phyloP scores from a whole-genome alignment of 2,888 invertebrate genomes.

The Orthosia gracilis region DNA sequence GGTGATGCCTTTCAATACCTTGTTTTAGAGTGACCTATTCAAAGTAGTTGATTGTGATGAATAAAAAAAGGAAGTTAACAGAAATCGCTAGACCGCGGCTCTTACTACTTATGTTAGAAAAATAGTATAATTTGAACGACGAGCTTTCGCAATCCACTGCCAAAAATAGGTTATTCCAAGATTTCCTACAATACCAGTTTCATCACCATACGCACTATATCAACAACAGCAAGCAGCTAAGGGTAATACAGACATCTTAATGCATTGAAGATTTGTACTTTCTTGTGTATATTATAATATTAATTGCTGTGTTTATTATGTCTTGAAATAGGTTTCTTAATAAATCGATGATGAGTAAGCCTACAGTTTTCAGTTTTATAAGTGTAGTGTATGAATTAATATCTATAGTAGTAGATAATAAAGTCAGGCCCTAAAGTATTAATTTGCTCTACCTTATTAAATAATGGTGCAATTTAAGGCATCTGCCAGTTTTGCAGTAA shows the following conservation, averaged over 20 bases:
- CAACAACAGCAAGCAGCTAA: not conserved
- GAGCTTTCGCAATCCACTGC: not conserved
- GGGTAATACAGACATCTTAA: not conserved
- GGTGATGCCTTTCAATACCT: not conserved
- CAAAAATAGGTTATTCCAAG: constrained; percentile 2
- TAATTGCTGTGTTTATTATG: no score
- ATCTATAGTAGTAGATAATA: no score
- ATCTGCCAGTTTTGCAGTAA: no score
- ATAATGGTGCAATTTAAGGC: no score
- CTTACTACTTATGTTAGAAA: not conserved
- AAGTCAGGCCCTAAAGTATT: no score
- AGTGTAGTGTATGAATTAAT: no score
- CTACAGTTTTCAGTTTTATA: no score
- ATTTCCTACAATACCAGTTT: not conserved
- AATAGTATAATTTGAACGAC: not conserved
- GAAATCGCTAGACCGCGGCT: not conserved
- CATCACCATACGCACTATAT: not conserved
- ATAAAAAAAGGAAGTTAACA: not conserved
- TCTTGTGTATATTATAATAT: no score
- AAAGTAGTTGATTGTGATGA: not conserved
- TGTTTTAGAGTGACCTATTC: constrained; percentile 11
- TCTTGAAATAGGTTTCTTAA: no score
- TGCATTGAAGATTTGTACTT: no score
- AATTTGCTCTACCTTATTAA: no score
- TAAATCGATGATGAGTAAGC: no score